Evolutionary conservation across 2,888 invertebrate genomes (phyloP), one percentile per base, ranked within the genome.

Genomic region (Lycocerus yunnanus): DNA sequence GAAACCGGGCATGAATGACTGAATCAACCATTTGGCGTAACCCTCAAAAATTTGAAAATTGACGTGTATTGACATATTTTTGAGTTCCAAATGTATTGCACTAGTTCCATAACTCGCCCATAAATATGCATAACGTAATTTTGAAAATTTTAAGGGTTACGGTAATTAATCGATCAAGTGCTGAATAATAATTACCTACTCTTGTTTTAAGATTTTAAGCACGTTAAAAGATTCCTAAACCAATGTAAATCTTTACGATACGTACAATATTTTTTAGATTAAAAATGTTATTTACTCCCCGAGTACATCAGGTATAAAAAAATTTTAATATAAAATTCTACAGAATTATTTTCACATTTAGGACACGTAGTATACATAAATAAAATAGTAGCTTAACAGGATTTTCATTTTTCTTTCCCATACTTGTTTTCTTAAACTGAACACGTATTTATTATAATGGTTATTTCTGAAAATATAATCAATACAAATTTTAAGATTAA

Each of bases 281-380:
- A 43, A n/a, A 43, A n/a, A 43, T 43, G 3, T 43, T 43, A 18
- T 18, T 15, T 61, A 18, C 61, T 61, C 15, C n/a, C n/a, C 5
- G 15, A 18, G 15, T 18, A 16, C 15, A 15, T 15, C 16, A n/a
- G 61, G 18, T 63, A 63, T 16, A 63, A 18, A 16, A 61, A 63
- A 63, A 63, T 63, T 63, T 63, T 63, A 63, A 63, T 63, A 66
- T 21, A 24, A 21, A 24, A 66, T 21, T 21, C 27, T 72, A 75
- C 67, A 72, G 69, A 75, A 75, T 75, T 72, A 75, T 72, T 67
- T 69, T 60, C 67, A 69, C 75, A 69, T 72, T 75, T 72, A 69
- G 72, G 66, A 71, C 72, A 75, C 75, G 75, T 72, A 72, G 43
- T 63, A 20, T 69, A 69, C 72, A 75, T 75, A 75, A 75, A 75